Evolutionary conservation across 2,113 vertebrate species (phyloP).

Genomic region (Corythaixoides concolor): DNA sequence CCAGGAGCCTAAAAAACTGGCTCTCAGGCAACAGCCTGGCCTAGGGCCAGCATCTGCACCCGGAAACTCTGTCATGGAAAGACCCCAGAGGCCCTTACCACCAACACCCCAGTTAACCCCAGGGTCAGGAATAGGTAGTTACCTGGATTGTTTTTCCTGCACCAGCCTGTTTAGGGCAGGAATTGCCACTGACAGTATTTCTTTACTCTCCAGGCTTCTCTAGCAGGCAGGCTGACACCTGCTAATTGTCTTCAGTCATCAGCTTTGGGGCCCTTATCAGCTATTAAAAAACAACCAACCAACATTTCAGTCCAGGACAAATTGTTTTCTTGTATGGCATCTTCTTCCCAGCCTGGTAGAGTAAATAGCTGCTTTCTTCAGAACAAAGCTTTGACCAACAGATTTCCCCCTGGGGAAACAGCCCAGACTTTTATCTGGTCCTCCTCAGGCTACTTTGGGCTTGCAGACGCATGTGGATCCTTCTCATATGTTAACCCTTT

Average conservation of each 20-base stretch:
- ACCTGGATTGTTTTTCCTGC: background rate
- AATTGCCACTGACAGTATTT: background rate
- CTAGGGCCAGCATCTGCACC: background rate
- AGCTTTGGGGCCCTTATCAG: background rate
- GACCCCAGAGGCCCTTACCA: too few relatives aligned
- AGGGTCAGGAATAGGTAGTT: background rate
- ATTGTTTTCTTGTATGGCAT: background rate
- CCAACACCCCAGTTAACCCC: background rate
- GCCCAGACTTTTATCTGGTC: background rate
- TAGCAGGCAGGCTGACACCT: background rate
- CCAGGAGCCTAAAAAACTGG: background rate
- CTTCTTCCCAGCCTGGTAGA: background rate
- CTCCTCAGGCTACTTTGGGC: background rate
- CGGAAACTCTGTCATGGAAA: background rate
- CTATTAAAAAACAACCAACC: background rate
- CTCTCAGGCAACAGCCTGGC: fast-evolving
- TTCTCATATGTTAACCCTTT: background rate
- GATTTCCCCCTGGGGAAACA: fast-evolving
- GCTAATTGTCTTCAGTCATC: background rate
- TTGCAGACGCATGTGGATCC: background rate
- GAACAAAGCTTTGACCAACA: background rate
- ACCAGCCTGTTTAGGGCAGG: background rate
- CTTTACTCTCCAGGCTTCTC: background rate
- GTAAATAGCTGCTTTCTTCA: background rate
- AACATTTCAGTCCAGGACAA: background rate